Percentiles rank a stretch among this genome's conserved stretches.
These are phyloP conservation scores for Otolemur crassicaudatus DNA, from an alignment of 2,797 vertebrate genomes.

Conservation along the genomic window DNA sequence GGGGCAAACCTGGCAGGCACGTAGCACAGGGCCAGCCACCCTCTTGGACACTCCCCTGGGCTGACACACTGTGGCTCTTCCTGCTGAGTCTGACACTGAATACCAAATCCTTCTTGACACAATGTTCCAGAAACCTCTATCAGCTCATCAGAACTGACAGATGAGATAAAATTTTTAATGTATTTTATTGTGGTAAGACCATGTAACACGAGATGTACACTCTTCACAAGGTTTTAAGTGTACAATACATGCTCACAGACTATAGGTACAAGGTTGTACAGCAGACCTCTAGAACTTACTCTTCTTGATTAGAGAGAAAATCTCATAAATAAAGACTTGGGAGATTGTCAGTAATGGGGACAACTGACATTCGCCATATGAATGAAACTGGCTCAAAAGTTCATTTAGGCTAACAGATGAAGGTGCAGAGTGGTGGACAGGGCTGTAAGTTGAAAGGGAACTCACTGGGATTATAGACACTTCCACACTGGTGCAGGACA, in stretches of 20 bases:
- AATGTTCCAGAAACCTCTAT: not conserved
- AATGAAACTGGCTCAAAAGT: not conserved
- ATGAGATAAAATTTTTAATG: not conserved
- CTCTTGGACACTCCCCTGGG: too few species aligned
- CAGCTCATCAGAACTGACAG: not conserved
- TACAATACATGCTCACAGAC: too few species aligned
- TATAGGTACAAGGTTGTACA: too few species aligned
- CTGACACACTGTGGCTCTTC: not conserved
- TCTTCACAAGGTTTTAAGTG: too few species aligned
- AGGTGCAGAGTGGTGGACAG: not conserved
- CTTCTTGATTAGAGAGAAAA: not conserved
- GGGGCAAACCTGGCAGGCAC: too few species aligned
- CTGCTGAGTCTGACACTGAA: not conserved
- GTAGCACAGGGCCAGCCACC: not conserved
- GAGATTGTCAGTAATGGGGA: not conserved
- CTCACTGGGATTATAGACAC: not conserved
- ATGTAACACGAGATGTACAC: not conserved
- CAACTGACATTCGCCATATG: not conserved
- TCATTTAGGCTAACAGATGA: not conserved
- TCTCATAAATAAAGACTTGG: not conserved
- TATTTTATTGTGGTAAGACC: not conserved
- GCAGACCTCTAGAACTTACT: too few species aligned
- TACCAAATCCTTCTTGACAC: not conserved
- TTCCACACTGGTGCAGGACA: not conserved
- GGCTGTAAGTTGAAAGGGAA: not conserved